Evolutionary conservation across 2,113 vertebrate species (phyloP).

Genomic region (Antigone vipio): DNA sequence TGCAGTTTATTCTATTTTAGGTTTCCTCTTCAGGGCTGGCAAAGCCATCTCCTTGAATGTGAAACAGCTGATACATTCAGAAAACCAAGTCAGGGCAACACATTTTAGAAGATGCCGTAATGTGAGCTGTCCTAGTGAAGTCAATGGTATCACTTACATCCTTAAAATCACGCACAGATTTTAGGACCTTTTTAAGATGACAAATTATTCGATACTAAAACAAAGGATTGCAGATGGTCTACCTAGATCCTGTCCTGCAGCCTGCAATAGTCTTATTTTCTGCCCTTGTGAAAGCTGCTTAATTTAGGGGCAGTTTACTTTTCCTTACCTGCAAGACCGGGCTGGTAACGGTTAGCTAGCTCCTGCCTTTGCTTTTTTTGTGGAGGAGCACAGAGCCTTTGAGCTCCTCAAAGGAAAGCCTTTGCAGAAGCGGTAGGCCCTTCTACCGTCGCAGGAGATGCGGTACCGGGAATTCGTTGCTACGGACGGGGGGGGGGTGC

Average conservation of each 20-base stretch:
- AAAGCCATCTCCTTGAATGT: neutral
- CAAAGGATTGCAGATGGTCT: neutral
- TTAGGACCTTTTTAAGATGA: neutral
- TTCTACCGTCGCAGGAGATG: neutral
- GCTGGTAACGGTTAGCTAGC: fast-evolving
- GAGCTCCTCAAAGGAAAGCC: neutral
- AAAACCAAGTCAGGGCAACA: neutral
- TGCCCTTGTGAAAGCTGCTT: neutral
- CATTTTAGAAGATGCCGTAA: neutral
- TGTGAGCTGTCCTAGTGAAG: neutral
- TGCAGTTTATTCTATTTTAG: constrained; percentile 3
- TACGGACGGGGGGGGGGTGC: too few species aligned
- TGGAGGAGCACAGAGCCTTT: fast-evolving
- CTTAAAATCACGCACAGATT: neutral
- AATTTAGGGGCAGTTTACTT: neutral
- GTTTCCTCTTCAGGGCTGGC: neutral
- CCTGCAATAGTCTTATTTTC: neutral
- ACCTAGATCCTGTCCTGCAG: neutral
- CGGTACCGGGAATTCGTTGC: too few species aligned
- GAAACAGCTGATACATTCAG: neutral
- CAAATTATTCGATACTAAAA: neutral
- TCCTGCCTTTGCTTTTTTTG: fast-evolving
- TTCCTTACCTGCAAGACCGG: neutral
- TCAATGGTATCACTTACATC: neutral
- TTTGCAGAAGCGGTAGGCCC: fast-evolving